These are phyloP conservation scores for Tupiocoris notatus DNA, from an alignment of 2,888 invertebrate species.

Conservation along the genomic window DNA sequence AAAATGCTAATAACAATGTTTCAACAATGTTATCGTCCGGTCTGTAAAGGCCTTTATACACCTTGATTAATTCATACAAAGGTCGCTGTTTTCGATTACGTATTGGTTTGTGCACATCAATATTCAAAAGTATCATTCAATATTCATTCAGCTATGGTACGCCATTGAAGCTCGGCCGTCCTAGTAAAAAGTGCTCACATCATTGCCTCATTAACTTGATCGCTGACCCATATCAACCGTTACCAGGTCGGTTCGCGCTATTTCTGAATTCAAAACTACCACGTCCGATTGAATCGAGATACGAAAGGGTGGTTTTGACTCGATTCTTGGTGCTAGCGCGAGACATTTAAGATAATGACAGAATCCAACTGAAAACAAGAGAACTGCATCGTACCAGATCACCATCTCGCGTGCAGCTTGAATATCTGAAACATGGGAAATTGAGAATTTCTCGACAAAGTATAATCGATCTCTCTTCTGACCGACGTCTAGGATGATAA, in stretches of 20 bases:
- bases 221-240: neutral
- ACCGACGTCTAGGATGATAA: no score
- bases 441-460: no score
- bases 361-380: neutral
- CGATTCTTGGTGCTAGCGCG: neutral
- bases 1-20: no score
- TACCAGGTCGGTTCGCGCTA: neutral
- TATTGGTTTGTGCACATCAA: no score
- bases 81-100: no score
- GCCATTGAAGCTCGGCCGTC: neutral
- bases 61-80: neutral
- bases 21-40: no score
- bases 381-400: neutral
- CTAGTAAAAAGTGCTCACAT: neutral
- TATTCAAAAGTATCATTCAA: no score
- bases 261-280: no score
- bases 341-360: neutral
- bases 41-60: no score
- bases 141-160: no score
- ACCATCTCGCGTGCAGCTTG: neutral
- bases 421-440: neutral
- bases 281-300: neutral
- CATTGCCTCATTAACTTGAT: neutral
- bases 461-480: no score
- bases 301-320: no score